phyloP scores from a whole-genome alignment of 1,140 invertebrate genomes.

The Streblospio benedicti region DNA sequence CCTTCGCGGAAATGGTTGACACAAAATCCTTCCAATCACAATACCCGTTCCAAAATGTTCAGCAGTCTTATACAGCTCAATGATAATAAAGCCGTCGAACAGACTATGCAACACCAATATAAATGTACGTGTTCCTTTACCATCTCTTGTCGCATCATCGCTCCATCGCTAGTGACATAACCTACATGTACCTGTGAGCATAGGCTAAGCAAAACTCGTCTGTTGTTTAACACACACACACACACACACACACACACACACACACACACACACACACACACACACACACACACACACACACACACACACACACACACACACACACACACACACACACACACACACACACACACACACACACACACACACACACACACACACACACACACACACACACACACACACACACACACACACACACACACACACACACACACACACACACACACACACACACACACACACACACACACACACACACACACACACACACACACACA shows the following conservation, averaged over 20 bases:
- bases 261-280: slow-evolving; percentile 4
- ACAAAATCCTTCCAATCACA: no score
- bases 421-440: slow-evolving; percentile 4
- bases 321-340: slow-evolving; percentile 4
- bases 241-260: slow-evolving; percentile 4
- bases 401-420: slow-evolving; percentile 4
- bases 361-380: slow-evolving; percentile 4
- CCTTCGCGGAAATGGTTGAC: no score
- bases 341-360: slow-evolving; percentile 4
- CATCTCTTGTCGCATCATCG: no score
- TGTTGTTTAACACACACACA: neutral
- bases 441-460: slow-evolving; percentile 4
- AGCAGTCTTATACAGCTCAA: no score
- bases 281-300: slow-evolving; percentile 4
- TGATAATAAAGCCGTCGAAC: no score
- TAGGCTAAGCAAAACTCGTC: no score
- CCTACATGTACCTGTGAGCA: no score
- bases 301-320: slow-evolving; percentile 4
- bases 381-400: slow-evolving; percentile 4
- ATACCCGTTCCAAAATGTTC: no score
- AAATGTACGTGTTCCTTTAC: no score
- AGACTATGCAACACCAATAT: no score
- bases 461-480: neutral
- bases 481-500: slow-evolving; percentile 4
- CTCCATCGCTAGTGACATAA: no score